These are phyloP conservation scores for Andrena haemorrhoa DNA, from an alignment of 2,888 invertebrate species.

Conservation along the genomic window DNA sequence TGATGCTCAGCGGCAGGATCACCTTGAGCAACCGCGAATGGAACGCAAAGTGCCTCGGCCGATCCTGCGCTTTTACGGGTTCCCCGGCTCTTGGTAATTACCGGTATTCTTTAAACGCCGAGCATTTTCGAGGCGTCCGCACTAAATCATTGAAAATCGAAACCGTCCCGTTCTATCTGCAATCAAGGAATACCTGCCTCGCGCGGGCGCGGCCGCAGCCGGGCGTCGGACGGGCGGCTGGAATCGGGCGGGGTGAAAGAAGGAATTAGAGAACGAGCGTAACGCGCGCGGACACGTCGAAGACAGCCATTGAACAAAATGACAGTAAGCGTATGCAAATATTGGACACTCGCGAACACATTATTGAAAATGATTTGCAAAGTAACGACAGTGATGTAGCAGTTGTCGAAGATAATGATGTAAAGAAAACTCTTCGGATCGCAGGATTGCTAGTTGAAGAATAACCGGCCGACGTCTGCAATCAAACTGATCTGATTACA, in stretches of 20 bases:
- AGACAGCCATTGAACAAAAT: slow-evolving; percentile 36
- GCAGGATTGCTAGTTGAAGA: neutral
- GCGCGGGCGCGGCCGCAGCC: neutral
- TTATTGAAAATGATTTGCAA: slow-evolving; percentile 58
- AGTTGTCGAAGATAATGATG: slow-evolving; percentile 34
- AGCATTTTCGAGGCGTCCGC: slow-evolving; percentile 49
- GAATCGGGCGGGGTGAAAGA: slow-evolving; percentile 12
- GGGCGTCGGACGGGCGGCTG: neutral
- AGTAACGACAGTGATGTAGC: slow-evolving; percentile 41
- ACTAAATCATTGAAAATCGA: slow-evolving; percentile 61
- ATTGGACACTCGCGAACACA: slow-evolving; percentile 16
- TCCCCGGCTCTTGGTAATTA: slow-evolving; percentile 63
- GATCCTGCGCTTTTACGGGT: slow-evolving; percentile 58
- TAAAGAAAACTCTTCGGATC: slow-evolving; percentile 30
- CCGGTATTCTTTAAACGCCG: slow-evolving; percentile 70
- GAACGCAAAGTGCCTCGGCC: slow-evolving; percentile 66
- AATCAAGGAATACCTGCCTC: slow-evolving; percentile 28
- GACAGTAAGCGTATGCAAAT: slow-evolving; percentile 37
- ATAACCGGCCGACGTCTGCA: slow-evolving; percentile 25
- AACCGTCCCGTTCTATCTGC: slow-evolving; percentile 4
- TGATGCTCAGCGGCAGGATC: slow-evolving; percentile 64
- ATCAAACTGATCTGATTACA: slow-evolving; percentile 38
- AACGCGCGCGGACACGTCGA: slow-evolving; percentile 17
- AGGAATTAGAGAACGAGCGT: slow-evolving; percentile 18
- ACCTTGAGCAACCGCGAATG: slow-evolving; percentile 69